Conservation (phyloP, 1,140 invertebrate species). For the Eupristina koningsbergeri region DNA sequence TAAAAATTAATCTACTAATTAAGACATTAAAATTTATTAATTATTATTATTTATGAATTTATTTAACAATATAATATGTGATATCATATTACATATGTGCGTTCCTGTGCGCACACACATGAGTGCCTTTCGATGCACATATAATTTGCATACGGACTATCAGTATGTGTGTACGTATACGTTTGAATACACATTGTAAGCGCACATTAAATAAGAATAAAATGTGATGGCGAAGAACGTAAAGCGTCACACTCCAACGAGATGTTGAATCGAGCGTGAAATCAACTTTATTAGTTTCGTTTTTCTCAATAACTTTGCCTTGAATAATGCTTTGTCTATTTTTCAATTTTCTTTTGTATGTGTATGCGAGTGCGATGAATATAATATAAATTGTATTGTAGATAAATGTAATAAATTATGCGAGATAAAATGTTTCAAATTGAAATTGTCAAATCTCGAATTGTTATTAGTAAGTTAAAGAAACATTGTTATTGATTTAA, state of each 20-base stretch:
- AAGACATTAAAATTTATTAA: no score
- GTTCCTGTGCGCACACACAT: no score
- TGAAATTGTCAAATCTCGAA: not conserved
- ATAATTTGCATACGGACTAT: not conserved
- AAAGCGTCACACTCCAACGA: conserved; percentile 47
- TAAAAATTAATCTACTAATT: no score
- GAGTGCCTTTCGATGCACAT: not conserved
- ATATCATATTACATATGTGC: no score
- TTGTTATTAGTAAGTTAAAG: no score
- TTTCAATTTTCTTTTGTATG: conserved; percentile 23
- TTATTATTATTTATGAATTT: no score
- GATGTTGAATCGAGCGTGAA: conserved; percentile 66
- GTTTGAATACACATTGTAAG: not conserved
- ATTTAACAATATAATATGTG: no score
- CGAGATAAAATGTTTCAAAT: not conserved
- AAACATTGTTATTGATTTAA: no score
- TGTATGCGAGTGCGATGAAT: conserved; percentile 44
- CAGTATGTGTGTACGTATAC: not conserved
- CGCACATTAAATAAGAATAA: conserved; percentile 22
- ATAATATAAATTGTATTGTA: conserved; percentile 39
- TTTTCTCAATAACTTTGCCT: conserved; percentile 55
- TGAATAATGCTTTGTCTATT: conserved; percentile 54
- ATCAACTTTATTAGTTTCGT: conserved; percentile 69
- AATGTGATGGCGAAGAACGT: conserved; percentile 45
- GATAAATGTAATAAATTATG: not conserved